Evolutionary conservation across 2,797 vertebrate genomes (phyloP).

Genomic region (Bovichtus variegatus): DNA sequence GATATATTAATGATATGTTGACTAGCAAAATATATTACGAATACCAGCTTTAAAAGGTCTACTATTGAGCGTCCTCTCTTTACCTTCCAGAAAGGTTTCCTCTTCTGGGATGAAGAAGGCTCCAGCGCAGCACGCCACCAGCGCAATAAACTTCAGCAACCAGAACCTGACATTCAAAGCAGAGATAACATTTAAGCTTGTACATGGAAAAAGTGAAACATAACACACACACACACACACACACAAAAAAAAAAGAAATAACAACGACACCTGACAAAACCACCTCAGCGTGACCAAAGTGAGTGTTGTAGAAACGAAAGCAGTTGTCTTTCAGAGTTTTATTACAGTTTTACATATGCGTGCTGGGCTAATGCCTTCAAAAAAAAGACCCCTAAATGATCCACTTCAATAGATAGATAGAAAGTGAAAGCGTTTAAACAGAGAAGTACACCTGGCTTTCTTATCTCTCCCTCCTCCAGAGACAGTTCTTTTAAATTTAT

Average conservation of each 20-base stretch:
- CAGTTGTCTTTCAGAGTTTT: background rate
- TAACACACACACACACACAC: no score
- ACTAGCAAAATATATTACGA: background rate
- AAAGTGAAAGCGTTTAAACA: background rate
- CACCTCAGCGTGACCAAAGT: background rate
- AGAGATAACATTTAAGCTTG: background rate
- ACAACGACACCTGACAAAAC: background rate
- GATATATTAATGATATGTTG: background rate
- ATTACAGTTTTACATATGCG: background rate
- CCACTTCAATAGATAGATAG: background rate
- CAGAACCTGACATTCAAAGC: constrained; percentile 89
- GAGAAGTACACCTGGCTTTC: background rate
- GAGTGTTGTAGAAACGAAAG: no score
- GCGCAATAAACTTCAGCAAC: constrained; percentile 92
- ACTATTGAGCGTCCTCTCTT: background rate
- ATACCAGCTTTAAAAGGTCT: background rate
- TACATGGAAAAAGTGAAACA: background rate
- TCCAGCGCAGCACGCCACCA: constrained; percentile 92
- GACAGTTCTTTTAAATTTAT: background rate
- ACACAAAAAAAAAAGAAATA: background rate
- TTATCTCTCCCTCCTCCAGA: background rate
- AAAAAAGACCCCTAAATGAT: background rate
- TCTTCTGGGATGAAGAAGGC: constrained; percentile 95
- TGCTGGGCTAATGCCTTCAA: background rate
- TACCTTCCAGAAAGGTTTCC: constrained; percentile 94